Conservation (phyloP, 2,888 invertebrate genomes). For the Cataglyphis cursor region DNA sequence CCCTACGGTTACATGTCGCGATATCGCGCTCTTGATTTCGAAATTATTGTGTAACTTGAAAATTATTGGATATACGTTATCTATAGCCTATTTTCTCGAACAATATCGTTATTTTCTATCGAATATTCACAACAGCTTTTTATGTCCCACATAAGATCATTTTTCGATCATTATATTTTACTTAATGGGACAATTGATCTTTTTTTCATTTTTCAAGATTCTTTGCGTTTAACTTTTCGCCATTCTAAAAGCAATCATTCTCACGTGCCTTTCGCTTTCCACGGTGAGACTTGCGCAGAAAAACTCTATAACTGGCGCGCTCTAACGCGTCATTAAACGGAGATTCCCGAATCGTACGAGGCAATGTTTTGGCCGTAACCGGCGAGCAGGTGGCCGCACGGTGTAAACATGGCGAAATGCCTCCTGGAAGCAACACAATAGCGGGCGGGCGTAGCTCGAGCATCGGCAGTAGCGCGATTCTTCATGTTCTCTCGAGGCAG, state of each 20-base stretch:
- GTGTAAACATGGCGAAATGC: constrained; percentile 49
- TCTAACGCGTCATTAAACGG: constrained; percentile 33
- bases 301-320: constrained; percentile 1
- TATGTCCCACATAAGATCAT: neutral
- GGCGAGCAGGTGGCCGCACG: constrained; percentile 34
- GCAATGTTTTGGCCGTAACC: constrained; percentile 23
- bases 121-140: neutral
- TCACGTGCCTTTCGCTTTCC: neutral
- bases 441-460: constrained; percentile 21
- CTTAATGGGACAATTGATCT: neutral
- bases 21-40: constrained; percentile 4
- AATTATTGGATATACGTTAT: neutral
- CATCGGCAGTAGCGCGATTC: constrained; percentile 22
- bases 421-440: constrained; percentile 44
- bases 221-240: neutral
- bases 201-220: neutral
- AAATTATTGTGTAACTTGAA: constrained; percentile 1
- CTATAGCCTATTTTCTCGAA: neutral
- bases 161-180: neutral
- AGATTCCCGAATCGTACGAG: constrained; percentile 40
- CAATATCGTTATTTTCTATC: neutral
- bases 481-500: neutral
- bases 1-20: neutral
- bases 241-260: neutral
- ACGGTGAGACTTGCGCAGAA: constrained; percentile 3